A percentile compares a stretch with the other conserved stretches of the same genome.
Conservation (phyloP, 2,888 invertebrate species). For the Synergus laeviventris region DNA sequence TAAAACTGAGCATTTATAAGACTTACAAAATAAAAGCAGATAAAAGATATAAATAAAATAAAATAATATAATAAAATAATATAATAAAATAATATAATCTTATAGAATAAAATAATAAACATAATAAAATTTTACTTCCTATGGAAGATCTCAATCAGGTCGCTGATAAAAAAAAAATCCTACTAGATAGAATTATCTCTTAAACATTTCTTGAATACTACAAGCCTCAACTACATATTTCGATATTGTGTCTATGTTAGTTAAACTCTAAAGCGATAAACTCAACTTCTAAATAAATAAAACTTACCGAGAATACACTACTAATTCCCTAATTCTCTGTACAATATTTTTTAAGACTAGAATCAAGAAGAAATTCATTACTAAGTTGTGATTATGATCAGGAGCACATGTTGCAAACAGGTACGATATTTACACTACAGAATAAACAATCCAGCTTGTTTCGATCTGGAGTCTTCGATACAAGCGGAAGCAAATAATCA, state of each 20-base stretch:
- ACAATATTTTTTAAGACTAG: constrained; percentile 34
- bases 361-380: constrained; percentile 23
- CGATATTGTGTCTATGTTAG: constrained; percentile 15
- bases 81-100: not conserved
- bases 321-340: constrained; percentile 20
- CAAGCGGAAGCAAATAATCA: constrained; percentile 27
- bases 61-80: not conserved
- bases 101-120: not conserved
- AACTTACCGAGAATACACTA: not conserved
- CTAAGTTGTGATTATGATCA: constrained; percentile 5
- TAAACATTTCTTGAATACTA: not conserved
- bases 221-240: not conserved
- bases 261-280: constrained; percentile 26
- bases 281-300: constrained; percentile 32
- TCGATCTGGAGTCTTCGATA: constrained; percentile 2
- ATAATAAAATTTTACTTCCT: constrained; percentile 20
- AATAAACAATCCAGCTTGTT: constrained; percentile 17
- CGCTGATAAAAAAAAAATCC: not conserved
- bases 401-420: constrained; percentile 37
- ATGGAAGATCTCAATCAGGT: constrained; percentile 32
- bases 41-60: constrained; percentile 7
- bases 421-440: constrained; percentile 29
- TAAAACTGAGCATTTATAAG: not conserved
- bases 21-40: not conserved
- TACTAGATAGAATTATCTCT: not conserved